These are phyloP conservation scores for Scomber japonicus DNA, from an alignment of 2,113 vertebrate species.

Conservation along the genomic window DNA sequence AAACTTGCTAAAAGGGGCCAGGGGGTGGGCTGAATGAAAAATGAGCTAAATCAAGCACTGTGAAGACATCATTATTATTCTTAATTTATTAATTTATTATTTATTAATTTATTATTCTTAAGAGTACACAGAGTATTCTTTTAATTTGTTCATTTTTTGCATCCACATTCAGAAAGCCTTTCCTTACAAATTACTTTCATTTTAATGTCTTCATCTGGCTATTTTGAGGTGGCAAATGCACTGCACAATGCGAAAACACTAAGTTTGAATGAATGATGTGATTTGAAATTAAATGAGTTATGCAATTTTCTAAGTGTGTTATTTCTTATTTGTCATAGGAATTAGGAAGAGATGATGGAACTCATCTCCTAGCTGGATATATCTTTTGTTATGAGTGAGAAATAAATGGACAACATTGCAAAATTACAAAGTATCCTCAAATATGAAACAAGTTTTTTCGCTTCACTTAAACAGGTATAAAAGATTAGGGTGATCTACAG, in stretches of 20 bases:
- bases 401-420: neutral
- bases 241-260: neutral
- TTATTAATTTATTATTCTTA: too few species aligned
- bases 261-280: neutral
- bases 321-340: neutral
- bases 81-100: too few species aligned
- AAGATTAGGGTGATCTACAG: conserved; percentile 9
- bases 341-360: neutral
- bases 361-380: too few species aligned
- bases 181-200: conserved; percentile 21
- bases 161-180: conserved; percentile 10
- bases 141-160: conserved; percentile 2
- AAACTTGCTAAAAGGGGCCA: too few species aligned
- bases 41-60: too few species aligned
- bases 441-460: conserved; percentile 14
- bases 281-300: too few species aligned
- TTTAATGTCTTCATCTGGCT: neutral
- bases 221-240: neutral
- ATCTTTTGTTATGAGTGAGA: neutral
- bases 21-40: too few species aligned
- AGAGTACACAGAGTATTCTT: neutral
- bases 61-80: too few species aligned
- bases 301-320: neutral
- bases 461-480: conserved; percentile 6
- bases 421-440: neutral